Evolutionary conservation across 2,888 invertebrate species (phyloP).

Genomic region (Lacanobia wlatinum): DNA sequence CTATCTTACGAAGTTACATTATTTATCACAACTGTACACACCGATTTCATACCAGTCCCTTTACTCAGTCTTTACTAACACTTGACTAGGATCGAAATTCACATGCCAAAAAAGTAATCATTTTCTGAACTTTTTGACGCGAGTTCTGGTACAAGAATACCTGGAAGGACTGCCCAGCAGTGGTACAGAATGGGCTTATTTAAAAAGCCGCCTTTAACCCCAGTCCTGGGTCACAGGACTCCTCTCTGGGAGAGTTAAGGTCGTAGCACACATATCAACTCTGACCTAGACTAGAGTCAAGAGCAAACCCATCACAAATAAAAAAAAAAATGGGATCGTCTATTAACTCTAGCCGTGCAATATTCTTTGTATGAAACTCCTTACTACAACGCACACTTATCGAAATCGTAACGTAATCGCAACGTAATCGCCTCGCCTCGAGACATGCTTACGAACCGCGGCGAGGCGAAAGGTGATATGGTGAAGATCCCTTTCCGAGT

Average conservation of each 20-base stretch:
- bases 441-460: too few relatives aligned
- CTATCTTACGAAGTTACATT: slow-evolving; percentile 27
- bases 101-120: not conserved
- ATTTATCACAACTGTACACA: slow-evolving; percentile 27
- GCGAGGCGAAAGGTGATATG: too few relatives aligned
- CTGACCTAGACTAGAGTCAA: too few relatives aligned
- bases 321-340: too few relatives aligned
- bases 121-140: not conserved
- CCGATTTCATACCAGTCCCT: slow-evolving; percentile 29
- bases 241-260: not conserved
- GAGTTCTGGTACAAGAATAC: not conserved
- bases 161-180: not conserved
- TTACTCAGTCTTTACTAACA: slow-evolving; percentile 76
- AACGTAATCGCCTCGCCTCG: too few relatives aligned
- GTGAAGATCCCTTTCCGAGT: too few relatives aligned
- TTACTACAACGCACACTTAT: too few relatives aligned
- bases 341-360: too few relatives aligned
- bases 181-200: not conserved
- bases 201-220: not conserved
- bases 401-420: too few relatives aligned
- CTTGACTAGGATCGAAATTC: slow-evolving; percentile 71
- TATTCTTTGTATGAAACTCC: too few relatives aligned
- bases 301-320: too few relatives aligned
- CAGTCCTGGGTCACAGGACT: not conserved
- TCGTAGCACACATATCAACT: too few relatives aligned